Conservation (phyloP, 2,888 invertebrate genomes). For the Erebia palarica region DNA sequence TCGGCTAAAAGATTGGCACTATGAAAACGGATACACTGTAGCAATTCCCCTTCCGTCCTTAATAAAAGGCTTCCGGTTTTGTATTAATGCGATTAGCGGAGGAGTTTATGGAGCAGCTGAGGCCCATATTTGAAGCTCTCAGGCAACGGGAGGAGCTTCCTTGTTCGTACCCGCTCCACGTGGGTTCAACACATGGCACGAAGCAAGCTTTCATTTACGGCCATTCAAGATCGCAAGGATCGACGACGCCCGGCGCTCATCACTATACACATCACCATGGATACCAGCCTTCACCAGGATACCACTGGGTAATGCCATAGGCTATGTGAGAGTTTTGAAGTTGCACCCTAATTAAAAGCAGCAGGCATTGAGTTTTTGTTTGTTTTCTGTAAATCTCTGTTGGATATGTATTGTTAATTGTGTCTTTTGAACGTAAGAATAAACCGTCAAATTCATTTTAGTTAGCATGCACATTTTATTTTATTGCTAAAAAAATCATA, state of each 20-base stretch:
- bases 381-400: slow-evolving; percentile 61
- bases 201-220: slow-evolving; percentile 84
- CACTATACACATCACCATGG: slow-evolving; percentile 85
- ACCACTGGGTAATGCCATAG: slow-evolving; percentile 87
- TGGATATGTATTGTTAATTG: slow-evolving; percentile 42
- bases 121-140: slow-evolving; percentile 97
- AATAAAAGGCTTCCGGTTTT: slow-evolving; percentile 74
- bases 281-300: slow-evolving; percentile 88
- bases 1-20: slow-evolving; percentile 77
- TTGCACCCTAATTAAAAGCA: slow-evolving; percentile 57
- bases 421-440: slow-evolving; percentile 46
- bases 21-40: slow-evolving; percentile 64
- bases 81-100: slow-evolving; percentile 87
- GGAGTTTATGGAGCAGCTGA: slow-evolving; percentile 97
- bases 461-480: slow-evolving; percentile 60
- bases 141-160: slow-evolving; percentile 95
- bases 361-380: slow-evolving; percentile 51
- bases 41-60: slow-evolving; percentile 60
- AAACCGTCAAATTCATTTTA: slow-evolving; percentile 53
- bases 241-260: slow-evolving; percentile 85
- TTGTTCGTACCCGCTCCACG: slow-evolving; percentile 95
- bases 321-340: slow-evolving; percentile 65
- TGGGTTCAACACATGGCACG: slow-evolving; percentile 86
- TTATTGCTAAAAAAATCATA: slow-evolving; percentile 36
- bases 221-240: slow-evolving; percentile 84